Conservation (phyloP, 2,797 vertebrate species). For the Varecia variegata region DNA sequence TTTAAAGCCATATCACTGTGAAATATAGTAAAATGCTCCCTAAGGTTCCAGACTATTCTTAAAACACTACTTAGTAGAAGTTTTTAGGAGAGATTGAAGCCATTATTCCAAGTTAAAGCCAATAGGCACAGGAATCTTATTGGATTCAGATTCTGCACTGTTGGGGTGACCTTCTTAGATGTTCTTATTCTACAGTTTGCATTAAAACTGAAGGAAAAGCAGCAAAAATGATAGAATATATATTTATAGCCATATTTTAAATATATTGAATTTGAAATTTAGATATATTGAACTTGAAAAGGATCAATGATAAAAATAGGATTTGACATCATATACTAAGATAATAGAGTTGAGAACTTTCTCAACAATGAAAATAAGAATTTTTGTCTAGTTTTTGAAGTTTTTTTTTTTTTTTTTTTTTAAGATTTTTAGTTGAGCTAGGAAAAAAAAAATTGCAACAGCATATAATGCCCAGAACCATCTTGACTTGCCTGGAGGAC, state of each 20-base stretch:
- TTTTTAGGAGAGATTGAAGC: not conserved
- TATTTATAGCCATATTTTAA: not conserved
- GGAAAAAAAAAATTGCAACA: not conserved
- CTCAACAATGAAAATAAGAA: not conserved
- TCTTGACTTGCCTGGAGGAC: not conserved
- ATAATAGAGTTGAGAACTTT: not conserved
- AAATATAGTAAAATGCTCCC: not conserved
- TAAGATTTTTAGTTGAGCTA: not conserved
- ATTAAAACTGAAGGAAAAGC: not conserved
- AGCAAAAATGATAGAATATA: not conserved
- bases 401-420: not conserved
- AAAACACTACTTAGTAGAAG: not conserved
- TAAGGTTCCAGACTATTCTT: not conserved
- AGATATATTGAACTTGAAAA: conserved; percentile 30
- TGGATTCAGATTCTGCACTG: not conserved
- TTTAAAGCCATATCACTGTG: not conserved
- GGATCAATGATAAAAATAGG: not conserved
- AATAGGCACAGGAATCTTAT: not conserved
- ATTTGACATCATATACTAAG: conserved; percentile 1
- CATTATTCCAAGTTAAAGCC: not conserved
- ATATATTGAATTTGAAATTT: not conserved
- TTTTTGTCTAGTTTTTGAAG: not conserved
- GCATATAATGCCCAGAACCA: not conserved
- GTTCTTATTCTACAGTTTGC: not conserved
- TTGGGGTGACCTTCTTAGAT: not conserved